Percentiles rank a stretch among this genome's conserved stretches.
Evolutionary conservation across 1,140 invertebrate species (phyloP).

Genomic region (Drosophila tristis): DNA sequence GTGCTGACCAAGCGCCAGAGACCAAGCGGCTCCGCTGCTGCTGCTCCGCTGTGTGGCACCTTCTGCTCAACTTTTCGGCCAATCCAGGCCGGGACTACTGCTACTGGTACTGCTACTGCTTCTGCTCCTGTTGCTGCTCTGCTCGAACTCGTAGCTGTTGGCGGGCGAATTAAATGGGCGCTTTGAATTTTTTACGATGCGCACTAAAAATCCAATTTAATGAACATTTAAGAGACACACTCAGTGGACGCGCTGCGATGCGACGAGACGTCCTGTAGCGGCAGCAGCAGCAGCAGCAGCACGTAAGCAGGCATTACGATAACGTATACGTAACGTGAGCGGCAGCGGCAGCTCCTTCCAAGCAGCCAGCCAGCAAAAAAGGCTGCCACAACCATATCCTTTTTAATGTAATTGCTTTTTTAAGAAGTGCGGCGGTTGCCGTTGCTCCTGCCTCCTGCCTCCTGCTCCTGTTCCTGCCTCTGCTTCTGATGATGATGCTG

Average conservation of each 20-base stretch:
- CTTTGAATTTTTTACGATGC: conserved; percentile 83
- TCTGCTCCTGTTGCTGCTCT: conserved; percentile 35
- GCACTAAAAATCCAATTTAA: conserved; percentile 84
- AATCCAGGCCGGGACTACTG: not conserved
- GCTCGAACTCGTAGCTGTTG: conserved; percentile 38
- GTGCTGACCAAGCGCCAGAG: conserved; percentile 47
- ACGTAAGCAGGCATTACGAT: conserved; percentile 72
- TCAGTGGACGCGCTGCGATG: conserved; percentile 17
- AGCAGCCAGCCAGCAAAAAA: conserved; percentile 55
- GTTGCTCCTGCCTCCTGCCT: not conserved
- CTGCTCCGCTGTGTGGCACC: conserved; percentile 14
- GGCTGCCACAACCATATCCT: conserved; percentile 77
- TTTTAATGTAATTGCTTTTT: conserved; percentile 84
- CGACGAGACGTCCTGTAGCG: conserved; percentile 23
- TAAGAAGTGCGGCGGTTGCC: conserved; percentile 69
- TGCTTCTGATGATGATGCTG: conserved; percentile 52
- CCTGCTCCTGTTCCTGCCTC: not conserved
- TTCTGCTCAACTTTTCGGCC: conserved; percentile 43
- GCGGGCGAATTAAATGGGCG: conserved; percentile 77
- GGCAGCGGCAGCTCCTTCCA: conserved; percentile 14
- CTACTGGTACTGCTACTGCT: conserved; percentile 11
- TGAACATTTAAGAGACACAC: conserved; percentile 84
- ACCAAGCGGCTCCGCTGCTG: not conserved
- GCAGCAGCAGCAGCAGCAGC: conserved; percentile 56
- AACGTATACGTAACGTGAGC: conserved; percentile 76